Base-by-base conservation (phyloP, 1,140 invertebrate species). In the Zelostemma sp. region DNA sequence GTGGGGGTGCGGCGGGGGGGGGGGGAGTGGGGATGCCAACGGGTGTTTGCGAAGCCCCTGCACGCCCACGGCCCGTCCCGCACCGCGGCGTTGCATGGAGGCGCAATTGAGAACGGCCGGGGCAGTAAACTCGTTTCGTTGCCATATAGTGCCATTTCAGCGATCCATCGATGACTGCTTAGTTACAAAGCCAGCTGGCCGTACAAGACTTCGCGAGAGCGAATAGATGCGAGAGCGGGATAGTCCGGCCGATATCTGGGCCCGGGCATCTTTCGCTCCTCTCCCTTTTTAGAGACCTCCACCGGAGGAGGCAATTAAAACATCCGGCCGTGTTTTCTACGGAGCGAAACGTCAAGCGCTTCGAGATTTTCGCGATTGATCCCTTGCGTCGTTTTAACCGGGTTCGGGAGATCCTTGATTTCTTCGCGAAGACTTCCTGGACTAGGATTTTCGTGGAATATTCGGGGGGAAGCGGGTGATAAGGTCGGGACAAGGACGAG, bases 101-200 rank as follows among this genome's bases (percentile, higher is more conserved):
- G 71, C 58, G 80, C 78, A 80, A 81, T 82, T 81, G 80, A 82
- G 77, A 80, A 73, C 73, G 65, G 55, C 60, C 62, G 59, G 51
- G 64, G 50, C 38, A 65, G 62, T 38, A 54, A 71, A 60, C 57
- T 28, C 40, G 47, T 51, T 60, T 40, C 38, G 38, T 19, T 14
- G 50, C 68, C 57, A 65, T 53, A 60, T 64, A 61, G 51, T 43
- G 41, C 41, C 41, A 43, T 16, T 45, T 49, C 56, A 35, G 43
- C 46, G 68, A 65, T 70, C 68, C 57, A 65, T 65, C 53, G 62
- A 65, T 70, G 68, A 62, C 57, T 61, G 68, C 56, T 69, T 64
- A 64, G 51, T 65, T 57, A 65, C 54, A 62, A 62, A 62, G 68
- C 49, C 19, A 57, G 68, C 51, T 70, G 65, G 61, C 60, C 51